Evolutionary conservation across 2,888 invertebrate genomes (phyloP), one percentile per base, ranked within the genome.

Genomic region (Ochropleura leucogaster): DNA sequence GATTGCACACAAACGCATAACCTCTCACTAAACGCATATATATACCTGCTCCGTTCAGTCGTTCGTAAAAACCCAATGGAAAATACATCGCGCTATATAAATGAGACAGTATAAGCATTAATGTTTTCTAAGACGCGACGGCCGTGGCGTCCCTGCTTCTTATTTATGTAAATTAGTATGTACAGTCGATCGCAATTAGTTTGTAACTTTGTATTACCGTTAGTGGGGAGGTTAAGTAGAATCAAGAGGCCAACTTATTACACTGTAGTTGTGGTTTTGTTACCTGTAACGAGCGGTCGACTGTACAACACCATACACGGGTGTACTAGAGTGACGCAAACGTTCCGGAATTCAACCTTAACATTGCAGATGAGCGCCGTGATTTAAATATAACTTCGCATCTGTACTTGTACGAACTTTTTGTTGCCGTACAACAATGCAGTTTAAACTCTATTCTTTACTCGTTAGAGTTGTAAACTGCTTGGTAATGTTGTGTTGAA

Each of bases 321-420:
- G 59, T 86, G 87, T 88, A 84, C 83, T 77, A 80, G 87, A 59
- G 68, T 95, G 95, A 95, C 95, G 96, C 91, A 93, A 91, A 85
- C 92, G 86, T 90, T 92, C 80, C 89, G 95, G 96, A 95, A 96
- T 96, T 95, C 94, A 95, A 95, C 95, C 95, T 96, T 95, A 96
- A 95, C 96, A 95, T 96, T 95, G 92, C 93, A 92, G 93, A 94
- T 94, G 94, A 94, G 92, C 93, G 92, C 90, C 89, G 89, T 90
- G 93, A 92, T 95, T 95, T 95, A 95, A 95, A 95, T 95, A 94
- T 95, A 95, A 93, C 95, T 93, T 90, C 90, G 89, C 92, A 90
- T 91, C 90, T 90, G 90, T 92, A 92, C 87, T 88, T 87, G 86
- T 85, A 88, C 86, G 86, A 88, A 87, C 79, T 87, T 90, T 87